Conservation (phyloP, 2,797 vertebrate species). For the Sebastes itinus region DNA sequence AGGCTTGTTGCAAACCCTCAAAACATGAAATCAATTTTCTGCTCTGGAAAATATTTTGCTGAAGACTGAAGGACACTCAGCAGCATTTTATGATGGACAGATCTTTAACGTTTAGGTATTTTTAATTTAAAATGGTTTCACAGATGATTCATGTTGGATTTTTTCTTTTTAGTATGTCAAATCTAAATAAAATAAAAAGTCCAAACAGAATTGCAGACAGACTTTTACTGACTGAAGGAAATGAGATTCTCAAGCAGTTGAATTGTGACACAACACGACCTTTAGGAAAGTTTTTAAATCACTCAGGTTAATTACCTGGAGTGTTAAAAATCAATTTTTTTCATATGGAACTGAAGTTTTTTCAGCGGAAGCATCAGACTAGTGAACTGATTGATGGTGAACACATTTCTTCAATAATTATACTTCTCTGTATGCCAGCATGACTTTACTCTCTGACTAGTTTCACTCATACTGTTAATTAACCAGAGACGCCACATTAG, state of each 20-base stretch:
- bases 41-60: conserved; percentile 17
- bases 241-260: not conserved
- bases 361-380: not conserved
- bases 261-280: not conserved
- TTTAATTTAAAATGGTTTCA: not conserved
- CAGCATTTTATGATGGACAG: not conserved
- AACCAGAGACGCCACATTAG: not conserved
- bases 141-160: not conserved
- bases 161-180: too few relatives aligned
- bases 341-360: not conserved
- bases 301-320: not conserved
- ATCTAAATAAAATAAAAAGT: too few relatives aligned
- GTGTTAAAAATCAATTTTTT: not conserved
- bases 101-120: not conserved
- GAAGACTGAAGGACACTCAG: not conserved
- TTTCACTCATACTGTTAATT: not conserved
- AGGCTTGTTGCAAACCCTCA: conserved; percentile 19
- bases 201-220: not conserved
- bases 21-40: conserved; percentile 54
- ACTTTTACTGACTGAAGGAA: not conserved
- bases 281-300: not conserved
- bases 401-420: not conserved
- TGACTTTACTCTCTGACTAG: not conserved
- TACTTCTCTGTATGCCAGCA: not conserved
- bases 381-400: not conserved